Percentiles rank a stretch among this genome's conserved stretches.
phyloP scores from a whole-genome alignment of 2,888 invertebrate species.

The Xanthorhoe designata region DNA sequence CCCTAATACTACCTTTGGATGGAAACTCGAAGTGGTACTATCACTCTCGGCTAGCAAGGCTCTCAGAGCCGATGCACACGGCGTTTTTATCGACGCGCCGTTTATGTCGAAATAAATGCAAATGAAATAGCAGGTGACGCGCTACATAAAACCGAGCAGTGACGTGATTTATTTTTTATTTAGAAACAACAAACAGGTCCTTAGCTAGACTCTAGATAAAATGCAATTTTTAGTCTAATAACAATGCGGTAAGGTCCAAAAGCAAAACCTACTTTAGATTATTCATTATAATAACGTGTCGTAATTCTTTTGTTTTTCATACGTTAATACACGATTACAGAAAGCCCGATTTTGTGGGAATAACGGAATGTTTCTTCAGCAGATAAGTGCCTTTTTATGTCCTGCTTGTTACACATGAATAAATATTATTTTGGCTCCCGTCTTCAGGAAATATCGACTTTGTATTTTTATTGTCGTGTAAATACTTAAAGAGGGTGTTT shows the following conservation, averaged over 20 bases:
- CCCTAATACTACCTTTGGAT: too few species aligned
- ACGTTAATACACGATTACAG: slow-evolving; percentile 34
- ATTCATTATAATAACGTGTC: slow-evolving; percentile 3
- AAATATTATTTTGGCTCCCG: slow-evolving; percentile 50
- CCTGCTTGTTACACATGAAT: slow-evolving; percentile 48
- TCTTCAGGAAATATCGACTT: slow-evolving; percentile 48
- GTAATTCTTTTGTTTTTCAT: slow-evolving; percentile 31
- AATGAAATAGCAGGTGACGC: too few species aligned
- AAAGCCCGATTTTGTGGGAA: slow-evolving; percentile 28
- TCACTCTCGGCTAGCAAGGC: too few species aligned
- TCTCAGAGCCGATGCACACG: too few species aligned
- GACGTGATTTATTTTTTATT: too few species aligned
- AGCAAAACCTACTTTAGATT: neutral
- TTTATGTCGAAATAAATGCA: too few species aligned
- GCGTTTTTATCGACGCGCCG: too few species aligned
- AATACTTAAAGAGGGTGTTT: slow-evolving; percentile 45
- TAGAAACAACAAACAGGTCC: too few species aligned
- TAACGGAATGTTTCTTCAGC: slow-evolving; percentile 38
- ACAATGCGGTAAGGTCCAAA: neutral
- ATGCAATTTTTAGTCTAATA: too few species aligned
- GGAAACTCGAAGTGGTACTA: too few species aligned
- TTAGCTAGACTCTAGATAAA: too few species aligned
- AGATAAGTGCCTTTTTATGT: slow-evolving; percentile 54
- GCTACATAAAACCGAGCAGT: too few species aligned
- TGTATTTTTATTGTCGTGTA: slow-evolving; percentile 49